Percentiles rank a stretch among this genome's conserved stretches.
phyloP scores from a whole-genome alignment of 2,888 invertebrate species.

The Nephrocerus scutellatus region DNA sequence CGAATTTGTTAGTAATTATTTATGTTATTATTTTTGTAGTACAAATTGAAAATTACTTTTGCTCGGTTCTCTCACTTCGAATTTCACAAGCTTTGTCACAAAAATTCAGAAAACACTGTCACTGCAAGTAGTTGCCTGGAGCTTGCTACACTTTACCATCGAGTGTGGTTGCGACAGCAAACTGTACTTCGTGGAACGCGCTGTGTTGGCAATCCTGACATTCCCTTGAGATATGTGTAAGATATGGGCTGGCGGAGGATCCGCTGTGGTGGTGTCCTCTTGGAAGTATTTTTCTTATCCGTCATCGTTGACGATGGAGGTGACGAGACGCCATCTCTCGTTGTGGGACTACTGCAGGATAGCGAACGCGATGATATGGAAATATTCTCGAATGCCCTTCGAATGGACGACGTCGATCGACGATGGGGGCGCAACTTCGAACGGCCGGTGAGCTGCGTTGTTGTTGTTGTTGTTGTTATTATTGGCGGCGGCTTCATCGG shows the following conservation, averaged over 20 bases:
- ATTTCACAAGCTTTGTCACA: too few species aligned
- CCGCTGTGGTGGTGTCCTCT: constrained; percentile 60
- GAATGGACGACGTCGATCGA: constrained; percentile 59
- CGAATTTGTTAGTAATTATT: constrained; percentile 12
- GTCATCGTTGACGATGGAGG: constrained; percentile 13
- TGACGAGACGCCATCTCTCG: constrained; percentile 9
- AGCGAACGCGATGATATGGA: constrained; percentile 59
- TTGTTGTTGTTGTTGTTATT: constrained; percentile 16
- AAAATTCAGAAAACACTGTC: too few species aligned
- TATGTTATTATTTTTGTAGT: constrained; percentile 7
- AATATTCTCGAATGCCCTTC: constrained; percentile 66
- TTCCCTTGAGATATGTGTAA: constrained; percentile 72
- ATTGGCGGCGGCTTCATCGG: constrained; percentile 21
- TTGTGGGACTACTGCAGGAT: constrained; percentile 53
- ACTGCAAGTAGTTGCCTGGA: too few species aligned
- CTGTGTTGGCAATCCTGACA: constrained; percentile 75
- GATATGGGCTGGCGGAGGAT: constrained; percentile 71
- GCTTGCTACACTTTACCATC: too few species aligned
- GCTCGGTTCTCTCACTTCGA: too few species aligned
- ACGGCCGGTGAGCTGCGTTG: constrained; percentile 22
- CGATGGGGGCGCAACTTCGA: constrained; percentile 46
- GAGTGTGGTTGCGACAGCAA: too few species aligned
- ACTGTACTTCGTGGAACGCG: constrained; percentile 60
- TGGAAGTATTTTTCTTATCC: constrained; percentile 23
- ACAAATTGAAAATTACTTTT: constrained; percentile 7